Base-by-base conservation (phyloP, 2,888 invertebrate genomes). In the Pegoplata infirma region DNA sequence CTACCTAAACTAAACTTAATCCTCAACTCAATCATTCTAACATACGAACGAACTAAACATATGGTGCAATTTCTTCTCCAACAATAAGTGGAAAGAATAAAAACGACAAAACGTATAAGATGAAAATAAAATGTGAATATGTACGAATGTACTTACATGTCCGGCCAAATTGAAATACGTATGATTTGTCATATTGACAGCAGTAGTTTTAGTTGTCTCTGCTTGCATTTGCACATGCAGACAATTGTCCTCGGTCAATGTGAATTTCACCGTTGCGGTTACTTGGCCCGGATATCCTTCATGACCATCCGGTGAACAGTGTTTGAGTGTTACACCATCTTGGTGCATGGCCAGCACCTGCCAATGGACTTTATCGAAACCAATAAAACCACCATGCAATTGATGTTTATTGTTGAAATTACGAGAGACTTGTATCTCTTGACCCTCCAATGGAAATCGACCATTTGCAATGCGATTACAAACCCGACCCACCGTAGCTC, bases 111-210 rank as follows among this genome's bases (percentile, higher is more conserved):
- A 32, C 16, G 40, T 25, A 21, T 47, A 53, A 40, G 46, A 55
- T 28, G 28, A 36, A 40, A 49, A 67, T 55, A 51, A 56, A 61
- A 68, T 73, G 49, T 71, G 53, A 46, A 61, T 56, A n/a, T n/a
- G n/a, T n/a, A n/a, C n/a, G n/a, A n/a, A n/a, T n/a, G n/a, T n/a
- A 84, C 85, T 85, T 77, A 87, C 88, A 90, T 97, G 96, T n/a
- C 98, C 98, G 58, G 94, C 96, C 46, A 98, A 91, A 90, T 98
- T 98, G 89, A 98, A 98, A 88, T 95, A 98, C 1, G 95, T 93
- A 85, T 97, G 95, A 88, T 95, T 96, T 55, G 97, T 97, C 69
- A 98, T 90, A 88, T 96, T 98, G 77, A 98, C 91, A 12, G 95
- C 93, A 0, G 97, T 98, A 0, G 95, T 92, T 85, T 95, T 94